phyloP scores from a whole-genome alignment of 2,797 vertebrate genomes.

The Chiloscyllium punctatum region DNA sequence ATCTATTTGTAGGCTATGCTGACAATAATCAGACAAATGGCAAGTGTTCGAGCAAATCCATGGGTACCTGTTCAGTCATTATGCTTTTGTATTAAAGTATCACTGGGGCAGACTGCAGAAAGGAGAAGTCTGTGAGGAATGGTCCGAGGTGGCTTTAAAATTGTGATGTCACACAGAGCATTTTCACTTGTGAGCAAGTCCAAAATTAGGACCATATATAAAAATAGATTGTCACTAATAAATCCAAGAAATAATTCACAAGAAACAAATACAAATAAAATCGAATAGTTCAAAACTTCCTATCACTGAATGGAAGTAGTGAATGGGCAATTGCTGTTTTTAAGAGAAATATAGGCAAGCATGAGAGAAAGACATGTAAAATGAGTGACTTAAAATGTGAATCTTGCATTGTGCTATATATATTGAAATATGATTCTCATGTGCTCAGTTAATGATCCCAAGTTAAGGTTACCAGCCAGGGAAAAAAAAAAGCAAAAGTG shows the following conservation, averaged over 20 bases:
- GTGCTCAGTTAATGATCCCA: background rate
- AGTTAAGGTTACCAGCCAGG: background rate
- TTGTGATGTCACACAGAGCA: background rate
- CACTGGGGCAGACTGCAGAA: background rate
- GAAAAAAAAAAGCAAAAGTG: background rate
- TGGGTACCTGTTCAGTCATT: background rate
- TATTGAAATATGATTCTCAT: background rate
- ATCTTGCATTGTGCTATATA: background rate
- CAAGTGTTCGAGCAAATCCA: background rate
- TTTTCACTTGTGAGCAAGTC: background rate
- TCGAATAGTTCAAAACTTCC: background rate
- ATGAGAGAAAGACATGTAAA: background rate
- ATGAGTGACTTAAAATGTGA: background rate
- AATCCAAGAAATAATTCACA: background rate
- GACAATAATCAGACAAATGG: background rate
- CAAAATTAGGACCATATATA: background rate
- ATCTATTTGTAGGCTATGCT: slow-evolving; percentile 2
- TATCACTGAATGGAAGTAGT: background rate
- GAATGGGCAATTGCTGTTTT: background rate
- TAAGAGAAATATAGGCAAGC: background rate
- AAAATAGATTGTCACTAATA: background rate
- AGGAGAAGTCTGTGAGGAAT: background rate
- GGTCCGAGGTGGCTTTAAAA: background rate
- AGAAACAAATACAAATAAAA: background rate
- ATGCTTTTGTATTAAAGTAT: too few species aligned